phyloP scores from a whole-genome alignment of 2,797 vertebrate species.

The Apodemus agrarius region DNA sequence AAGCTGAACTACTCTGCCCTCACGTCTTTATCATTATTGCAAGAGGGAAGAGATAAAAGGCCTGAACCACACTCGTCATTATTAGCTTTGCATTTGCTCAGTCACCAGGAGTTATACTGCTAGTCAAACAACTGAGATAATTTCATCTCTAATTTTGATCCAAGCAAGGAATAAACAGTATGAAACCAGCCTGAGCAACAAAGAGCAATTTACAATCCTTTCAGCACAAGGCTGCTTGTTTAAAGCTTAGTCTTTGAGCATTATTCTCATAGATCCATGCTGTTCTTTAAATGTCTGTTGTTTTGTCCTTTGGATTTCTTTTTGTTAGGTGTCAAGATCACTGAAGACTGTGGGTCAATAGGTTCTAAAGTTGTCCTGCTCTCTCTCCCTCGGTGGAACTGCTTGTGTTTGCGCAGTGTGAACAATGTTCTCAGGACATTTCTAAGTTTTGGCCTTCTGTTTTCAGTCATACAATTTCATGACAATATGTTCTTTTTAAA shows the following conservation, averaged over 20 bases:
- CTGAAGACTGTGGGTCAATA: background rate
- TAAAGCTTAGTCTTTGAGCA: conserved; percentile 7
- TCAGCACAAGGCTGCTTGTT: background rate
- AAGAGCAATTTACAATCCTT: background rate
- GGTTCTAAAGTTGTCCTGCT: background rate
- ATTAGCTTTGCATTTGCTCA: background rate
- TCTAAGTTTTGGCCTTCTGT: conserved; percentile 16
- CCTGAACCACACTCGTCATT: background rate
- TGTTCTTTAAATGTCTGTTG: background rate
- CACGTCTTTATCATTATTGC: background rate
- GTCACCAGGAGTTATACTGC: background rate
- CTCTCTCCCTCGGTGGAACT: background rate
- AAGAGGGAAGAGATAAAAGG: background rate
- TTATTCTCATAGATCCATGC: background rate
- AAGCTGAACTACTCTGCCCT: background rate
- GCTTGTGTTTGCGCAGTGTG: background rate
- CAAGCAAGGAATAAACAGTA: conserved; percentile 21
- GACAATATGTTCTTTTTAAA: conserved; percentile 59
- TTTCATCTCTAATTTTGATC: background rate
- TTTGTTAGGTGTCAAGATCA: conserved; percentile 14
- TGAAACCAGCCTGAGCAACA: background rate
- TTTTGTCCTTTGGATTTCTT: background rate
- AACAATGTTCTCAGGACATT: conserved; percentile 12
- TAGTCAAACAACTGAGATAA: background rate
- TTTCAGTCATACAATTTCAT: conserved; percentile 3